phyloP scores from a whole-genome alignment of 2,888 invertebrate species.

The Trichacis sp. region DNA sequence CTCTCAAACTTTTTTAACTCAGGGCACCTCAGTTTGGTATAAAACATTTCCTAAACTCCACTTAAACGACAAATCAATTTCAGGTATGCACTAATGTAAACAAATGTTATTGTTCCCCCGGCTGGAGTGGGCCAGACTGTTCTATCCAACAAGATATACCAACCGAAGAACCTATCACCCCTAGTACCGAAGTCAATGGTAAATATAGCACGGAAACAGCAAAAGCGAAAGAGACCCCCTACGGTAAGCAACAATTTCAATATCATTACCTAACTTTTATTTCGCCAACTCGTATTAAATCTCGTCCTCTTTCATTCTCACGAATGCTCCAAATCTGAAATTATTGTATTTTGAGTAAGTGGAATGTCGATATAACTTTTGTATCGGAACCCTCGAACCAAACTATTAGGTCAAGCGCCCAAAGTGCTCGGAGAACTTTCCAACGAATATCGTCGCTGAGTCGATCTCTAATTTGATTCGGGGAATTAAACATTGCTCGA shows the following conservation, averaged over 20 bases:
- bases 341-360: no score
- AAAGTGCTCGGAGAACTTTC: neutral
- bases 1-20: no score
- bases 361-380: no score
- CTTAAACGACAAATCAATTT: no score
- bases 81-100: conserved; percentile 94
- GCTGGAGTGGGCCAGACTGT: conserved; percentile 91
- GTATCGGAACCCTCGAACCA: neutral
- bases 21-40: no score
- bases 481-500: neutral
- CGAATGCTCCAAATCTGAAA: no score
- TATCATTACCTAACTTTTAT: neutral
- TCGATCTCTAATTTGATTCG: neutral
- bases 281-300: conserved; percentile 11
- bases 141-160: conserved; percentile 81
- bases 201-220: conserved; percentile 72
- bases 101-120: conserved; percentile 90
- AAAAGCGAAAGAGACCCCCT: conserved; percentile 92
- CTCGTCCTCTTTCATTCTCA: no score
- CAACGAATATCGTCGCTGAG: neutral
- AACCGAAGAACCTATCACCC: conserved; percentile 71
- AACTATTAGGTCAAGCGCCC: neutral
- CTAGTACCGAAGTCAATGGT: conserved; percentile 74
- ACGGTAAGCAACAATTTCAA: conserved; percentile 78
- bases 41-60: no score